Conservation (phyloP, 2,888 invertebrate genomes). For the Gasteruption jaculator region DNA sequence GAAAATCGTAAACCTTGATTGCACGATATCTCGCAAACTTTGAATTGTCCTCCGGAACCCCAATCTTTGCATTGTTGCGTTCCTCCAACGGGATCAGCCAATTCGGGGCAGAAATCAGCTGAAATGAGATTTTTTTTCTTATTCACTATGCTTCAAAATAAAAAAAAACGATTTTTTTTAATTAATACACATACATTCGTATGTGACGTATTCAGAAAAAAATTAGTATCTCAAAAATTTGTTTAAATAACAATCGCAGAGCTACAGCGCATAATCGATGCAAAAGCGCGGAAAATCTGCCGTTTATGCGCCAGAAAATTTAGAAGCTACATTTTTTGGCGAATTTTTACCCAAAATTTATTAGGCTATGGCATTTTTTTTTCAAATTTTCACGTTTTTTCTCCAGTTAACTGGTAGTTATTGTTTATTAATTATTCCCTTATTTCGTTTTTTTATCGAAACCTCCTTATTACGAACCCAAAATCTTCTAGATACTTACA, state of each 20-base stretch:
- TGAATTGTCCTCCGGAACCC: conserved; percentile 95
- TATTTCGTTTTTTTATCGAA: too few relatives aligned
- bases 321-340: too few relatives aligned
- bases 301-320: too few relatives aligned
- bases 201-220: neutral
- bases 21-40: conserved; percentile 89
- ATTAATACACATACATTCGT: neutral
- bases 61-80: conserved; percentile 89
- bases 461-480: too few relatives aligned
- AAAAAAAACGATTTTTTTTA: neutral
- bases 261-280: too few relatives aligned
- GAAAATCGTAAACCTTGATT: conserved; percentile 86
- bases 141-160: neutral
- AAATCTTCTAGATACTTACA: conserved; percentile 61
- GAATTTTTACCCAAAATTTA: too few relatives aligned
- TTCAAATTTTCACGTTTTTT: too few relatives aligned
- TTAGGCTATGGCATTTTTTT: too few relatives aligned
- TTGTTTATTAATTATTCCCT: too few relatives aligned
- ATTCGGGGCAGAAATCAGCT: conserved; percentile 89
- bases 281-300: too few relatives aligned
- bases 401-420: too few relatives aligned
- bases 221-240: neutral
- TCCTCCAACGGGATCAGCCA: conserved; percentile 88
- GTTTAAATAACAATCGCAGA: too few relatives aligned
- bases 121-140: conserved; percentile 31